Evolutionary conservation across 2,797 vertebrate genomes (phyloP), one percentile per base, ranked within the genome.

Genomic region (Enteromius viviparus): DNA sequence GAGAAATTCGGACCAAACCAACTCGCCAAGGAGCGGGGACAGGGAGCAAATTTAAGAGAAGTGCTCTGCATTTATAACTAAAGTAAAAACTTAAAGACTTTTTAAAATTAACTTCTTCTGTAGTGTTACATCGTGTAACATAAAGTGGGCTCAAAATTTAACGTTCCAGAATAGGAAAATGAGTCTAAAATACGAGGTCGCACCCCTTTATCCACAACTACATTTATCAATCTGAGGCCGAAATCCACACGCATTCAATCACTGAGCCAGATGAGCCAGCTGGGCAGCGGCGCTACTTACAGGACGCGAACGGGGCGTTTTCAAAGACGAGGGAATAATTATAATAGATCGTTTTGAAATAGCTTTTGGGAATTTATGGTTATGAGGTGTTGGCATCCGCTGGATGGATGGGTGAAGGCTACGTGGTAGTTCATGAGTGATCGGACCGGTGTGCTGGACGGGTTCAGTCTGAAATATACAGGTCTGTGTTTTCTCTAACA

Each of bases 371-470:
- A 6, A 0, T 15, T 34, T 17, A 23, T 10, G 34, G 26, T 81
- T 62, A 74, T 75, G 71, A 82, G 47, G 29, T 76, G 34, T 76
- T 14, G 32, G 45, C 4, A 37, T 74, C 19, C 15, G 55, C 49
- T 74, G 34, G 72, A 32, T 75, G 45, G n/a, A 51, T 42, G 32
- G 42, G 23, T n/a, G 42, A 42, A 51, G 34, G n/a, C 23, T 53
- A 3, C 26, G 26, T 45, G 58, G 70, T 62, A 66, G 47, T 75
- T 42, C 32, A 6, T 29, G 29, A 51, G 72, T 68, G 34, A 82
- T 75, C 32, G 62, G 47, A 55, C 70, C 81, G 81, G 62, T 76
- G 81, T 69, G 72, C 40, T 76, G 34, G 34, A 49, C 74, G 64
- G 62, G 37, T 45, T 82, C 34, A 53, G 62, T 58, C 17, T 1